Percentiles rank a stretch among this genome's conserved stretches.
These are phyloP conservation scores for Caenorhabditis sp. DNA, from an alignment of 2,888 invertebrate genomes.

Conservation along the genomic window DNA sequence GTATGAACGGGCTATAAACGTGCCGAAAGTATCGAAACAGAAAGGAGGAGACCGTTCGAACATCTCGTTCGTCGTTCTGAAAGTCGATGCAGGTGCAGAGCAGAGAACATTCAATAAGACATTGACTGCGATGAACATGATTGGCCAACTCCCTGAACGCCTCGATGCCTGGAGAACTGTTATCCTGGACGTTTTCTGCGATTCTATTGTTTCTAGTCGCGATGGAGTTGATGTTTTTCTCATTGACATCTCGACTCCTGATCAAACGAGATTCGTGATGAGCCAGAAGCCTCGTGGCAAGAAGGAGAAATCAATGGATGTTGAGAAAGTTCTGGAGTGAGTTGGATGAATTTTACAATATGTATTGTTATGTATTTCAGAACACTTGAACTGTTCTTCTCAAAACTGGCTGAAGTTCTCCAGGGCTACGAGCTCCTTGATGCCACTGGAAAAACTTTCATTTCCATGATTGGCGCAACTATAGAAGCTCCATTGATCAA, in stretches of 20 bases:
- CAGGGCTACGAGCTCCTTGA: constrained; percentile 40
- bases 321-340: constrained; percentile 58
- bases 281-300: constrained; percentile 39
- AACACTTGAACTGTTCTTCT: constrained; percentile 55
- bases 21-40: constrained; percentile 54
- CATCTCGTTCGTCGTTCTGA: constrained; percentile 32
- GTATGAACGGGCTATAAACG: constrained; percentile 50
- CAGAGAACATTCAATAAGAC: constrained; percentile 50
- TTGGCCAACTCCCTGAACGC: constrained; percentile 59
- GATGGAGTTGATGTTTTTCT: constrained; percentile 50
- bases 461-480: constrained; percentile 41
- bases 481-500: constrained; percentile 30
- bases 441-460: constrained; percentile 46
- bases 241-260: constrained; percentile 40
- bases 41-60: constrained; percentile 40
- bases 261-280: constrained; percentile 46
- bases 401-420: constrained; percentile 53
- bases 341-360: background rate
- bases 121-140: constrained; percentile 70
- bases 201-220: constrained; percentile 52
- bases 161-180: constrained; percentile 57
- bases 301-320: constrained; percentile 53
- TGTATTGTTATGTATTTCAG: constrained; percentile 29
- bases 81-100: constrained; percentile 9
- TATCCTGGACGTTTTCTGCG: constrained; percentile 69